Evolutionary conservation across 2,113 vertebrate genomes (phyloP), one percentile per base, ranked within the genome.

Genomic region (Alectura lathami): DNA sequence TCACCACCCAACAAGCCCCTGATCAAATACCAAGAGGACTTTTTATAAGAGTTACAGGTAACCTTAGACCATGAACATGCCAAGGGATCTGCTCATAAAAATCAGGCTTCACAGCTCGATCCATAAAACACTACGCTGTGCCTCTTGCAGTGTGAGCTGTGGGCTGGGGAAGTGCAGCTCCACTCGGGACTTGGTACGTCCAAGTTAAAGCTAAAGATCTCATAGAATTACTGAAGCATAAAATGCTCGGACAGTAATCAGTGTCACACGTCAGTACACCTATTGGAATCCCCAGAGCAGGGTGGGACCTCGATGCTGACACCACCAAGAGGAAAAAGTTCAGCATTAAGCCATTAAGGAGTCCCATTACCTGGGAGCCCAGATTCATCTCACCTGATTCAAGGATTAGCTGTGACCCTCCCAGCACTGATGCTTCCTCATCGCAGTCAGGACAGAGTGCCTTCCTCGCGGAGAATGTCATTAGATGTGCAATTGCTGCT

Each of bases 401-500:
- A 77, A 70, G 75, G 86, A 89, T 69, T 12, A 9, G 43, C 43
- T 82, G 2, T 23, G 40, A 78, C 56, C 86, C 56, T 23, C 36
- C 83, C 14, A 6, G 38, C 88, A 86, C 38, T 60, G 53, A 32
- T 22, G 68, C 62, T 34, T 83, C 51, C 77, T 79, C 45, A 70
- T 57, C 75, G 73, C 38, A 56, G 64, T 59, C 53, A 85, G 8
- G 22, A 60, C 73, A 86, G 83, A 38, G 30, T n/a, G n/a, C 84
- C 77, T 93, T 86, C 75, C 54, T 89, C 80, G 53, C 48, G 32
- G 38, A 95, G 75, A 67, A 91, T 40, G 26, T 89, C 85, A 94
- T 90, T 92, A 91, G 68, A 95, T 84, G 83, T 62, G 88, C 32
- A 90, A 69, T 94, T 88, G 83, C 21, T 82, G 45, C 45, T 72